Conservation (phyloP, 2,113 vertebrate genomes). For the Leptodactylus fuscus region DNA sequence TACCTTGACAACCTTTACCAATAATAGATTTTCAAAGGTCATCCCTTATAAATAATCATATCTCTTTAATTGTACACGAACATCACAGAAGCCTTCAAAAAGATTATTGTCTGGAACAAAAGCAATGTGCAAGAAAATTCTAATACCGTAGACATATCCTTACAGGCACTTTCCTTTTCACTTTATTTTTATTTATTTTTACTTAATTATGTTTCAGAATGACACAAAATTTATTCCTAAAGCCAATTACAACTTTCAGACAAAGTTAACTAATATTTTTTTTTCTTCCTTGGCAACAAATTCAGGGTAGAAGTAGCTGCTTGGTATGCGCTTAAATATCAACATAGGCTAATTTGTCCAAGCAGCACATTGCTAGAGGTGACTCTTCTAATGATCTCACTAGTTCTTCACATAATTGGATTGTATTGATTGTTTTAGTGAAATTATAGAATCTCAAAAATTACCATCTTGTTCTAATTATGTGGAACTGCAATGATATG, state of each 20-base stretch:
- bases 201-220: not conserved
- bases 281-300: not conserved
- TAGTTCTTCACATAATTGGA: conserved; percentile 53
- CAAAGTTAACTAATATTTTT: not conserved
- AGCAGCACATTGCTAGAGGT: conserved; percentile 24
- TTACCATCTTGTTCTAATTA: conserved; percentile 20
- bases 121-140: not conserved
- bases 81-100: no score
- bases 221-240: not conserved
- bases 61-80: no score
- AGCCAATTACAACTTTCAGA: not conserved
- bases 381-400: conserved; percentile 54
- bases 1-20: no score
- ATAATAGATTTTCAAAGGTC: no score
- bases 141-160: not conserved
- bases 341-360: conserved; percentile 50
- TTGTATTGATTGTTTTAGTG: conserved; percentile 55
- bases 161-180: not conserved
- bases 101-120: no score
- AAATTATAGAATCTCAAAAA: conserved; percentile 26
- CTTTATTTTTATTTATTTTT: not conserved
- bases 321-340: not conserved
- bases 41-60: no score
- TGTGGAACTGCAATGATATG: not conserved
- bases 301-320: conserved; percentile 12